Conservation (phyloP, 2,888 invertebrate species). For the Ornithoptera priamus region DNA sequence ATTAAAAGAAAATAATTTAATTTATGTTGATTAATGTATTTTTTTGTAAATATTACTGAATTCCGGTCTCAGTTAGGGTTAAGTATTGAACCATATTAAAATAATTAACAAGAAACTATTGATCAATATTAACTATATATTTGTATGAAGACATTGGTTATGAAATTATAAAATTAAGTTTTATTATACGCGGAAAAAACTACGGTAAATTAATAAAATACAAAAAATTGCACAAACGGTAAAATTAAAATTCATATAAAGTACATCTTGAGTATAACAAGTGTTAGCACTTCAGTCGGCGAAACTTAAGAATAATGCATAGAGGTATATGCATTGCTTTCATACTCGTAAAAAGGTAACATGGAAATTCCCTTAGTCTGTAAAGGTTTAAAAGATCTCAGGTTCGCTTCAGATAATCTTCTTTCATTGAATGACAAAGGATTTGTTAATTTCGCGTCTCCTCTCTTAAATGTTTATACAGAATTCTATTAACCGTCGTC, state of each 20-base stretch:
- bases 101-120: too few species aligned
- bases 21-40: not conserved
- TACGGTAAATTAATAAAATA: not conserved
- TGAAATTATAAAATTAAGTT: too few species aligned
- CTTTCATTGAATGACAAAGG: not conserved
- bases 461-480: not conserved
- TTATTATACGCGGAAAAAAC: not conserved
- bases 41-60: not conserved
- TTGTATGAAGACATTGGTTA: too few species aligned
- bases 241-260: not conserved
- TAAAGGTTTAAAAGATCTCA: not conserved
- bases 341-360: not conserved
- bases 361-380: not conserved
- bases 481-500: too few species aligned
- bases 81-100: too few species aligned
- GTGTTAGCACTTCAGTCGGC: not conserved
- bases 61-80: too few species aligned
- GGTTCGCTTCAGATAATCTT: not conserved
- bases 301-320: too few species aligned
- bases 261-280: not conserved
- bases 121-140: not conserved
- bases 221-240: not conserved
- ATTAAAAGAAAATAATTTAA: not conserved
- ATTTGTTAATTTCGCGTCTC: not conserved
- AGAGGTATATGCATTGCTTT: not conserved